Base-by-base conservation (phyloP, 2,797 vertebrate genomes). In the Choloepus didactylus region DNA sequence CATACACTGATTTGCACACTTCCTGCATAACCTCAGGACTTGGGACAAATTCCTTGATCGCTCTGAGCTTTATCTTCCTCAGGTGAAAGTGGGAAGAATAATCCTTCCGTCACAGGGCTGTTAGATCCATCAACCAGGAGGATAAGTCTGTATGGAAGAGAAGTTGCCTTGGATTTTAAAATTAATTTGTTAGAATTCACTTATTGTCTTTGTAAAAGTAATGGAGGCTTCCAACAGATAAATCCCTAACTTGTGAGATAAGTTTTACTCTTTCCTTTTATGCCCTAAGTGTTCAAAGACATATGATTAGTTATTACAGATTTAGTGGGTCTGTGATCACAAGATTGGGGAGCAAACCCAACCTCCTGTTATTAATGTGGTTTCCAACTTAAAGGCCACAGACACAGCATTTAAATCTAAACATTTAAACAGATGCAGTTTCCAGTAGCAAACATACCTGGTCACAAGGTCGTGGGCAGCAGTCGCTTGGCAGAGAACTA, bases 191-290 rank as follows among this genome's bases (percentile, higher is more conserved):
- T 73, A 66, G 67, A 66, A 67, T 56, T 75, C 84, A 81, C 54
- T 92, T 56, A 92, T 38, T 93, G 46, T 82, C n/a, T 46, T 59
- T 75, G 23, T 75, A 88, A 93, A 87, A 88, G 29, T 67, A 80
- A 66, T 56, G 69, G 75, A 56, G 15, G 23, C 56, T 19, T 88
- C 56, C 19, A 56, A 67, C 56, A 31, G 67, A 73, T 87, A 88
- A 75, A 82, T 35, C 23, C 35, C 67, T 56, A 21, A 73, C 44
- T 29, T 73, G 29, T 54, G 72, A 87, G 44, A 6, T 54, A 54
- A 62, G 64, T 27, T 72, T 64, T 35, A 59, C 19, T 54, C n/a
- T 21, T 93, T 73, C 46, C 46, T 56, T 75, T 72, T n/a, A 7
- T 2, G 6, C 67, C 60, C 25, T 70, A 44, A 54, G 51, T 54